Percentiles rank a stretch among this genome's conserved stretches.
Evolutionary conservation across 2,888 invertebrate species (phyloP).

Genomic region (Orthosia cruda): DNA sequence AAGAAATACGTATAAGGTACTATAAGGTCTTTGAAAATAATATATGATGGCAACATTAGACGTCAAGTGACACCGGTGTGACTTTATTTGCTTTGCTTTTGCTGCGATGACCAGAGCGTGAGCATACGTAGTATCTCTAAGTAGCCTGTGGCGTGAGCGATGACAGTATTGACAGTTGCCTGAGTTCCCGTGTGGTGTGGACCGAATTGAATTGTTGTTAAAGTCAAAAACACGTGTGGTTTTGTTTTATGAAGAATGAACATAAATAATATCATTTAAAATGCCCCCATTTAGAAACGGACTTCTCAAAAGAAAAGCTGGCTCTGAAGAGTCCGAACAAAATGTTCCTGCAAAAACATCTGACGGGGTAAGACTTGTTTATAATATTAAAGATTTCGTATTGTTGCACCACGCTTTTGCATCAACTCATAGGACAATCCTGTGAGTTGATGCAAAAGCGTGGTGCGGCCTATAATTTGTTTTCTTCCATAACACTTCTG

Average conservation of each 20-base stretch:
- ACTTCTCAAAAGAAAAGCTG: constrained; percentile 84
- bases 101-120: no score
- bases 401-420: constrained; percentile 27
- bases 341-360: constrained; percentile 54
- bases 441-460: no score
- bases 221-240: constrained; percentile 64
- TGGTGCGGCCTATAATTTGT: no score
- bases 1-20: no score
- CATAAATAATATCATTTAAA: constrained; percentile 59
- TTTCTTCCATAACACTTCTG: neutral
- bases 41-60: no score
- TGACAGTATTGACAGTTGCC: no score
- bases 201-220: neutral
- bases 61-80: no score
- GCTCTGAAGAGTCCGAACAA: constrained; percentile 62
- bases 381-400: neutral
- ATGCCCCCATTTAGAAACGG: constrained; percentile 88
- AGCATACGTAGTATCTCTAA: no score
- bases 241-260: constrained; percentile 18
- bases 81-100: no score
- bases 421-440: neutral
- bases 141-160: no score
- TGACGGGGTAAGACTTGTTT: constrained; percentile 72
- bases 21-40: no score
- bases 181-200: no score